These are phyloP conservation scores for Siniperca obscura DNA, from an alignment of 2,797 vertebrate genomes.

Conservation along the genomic window DNA sequence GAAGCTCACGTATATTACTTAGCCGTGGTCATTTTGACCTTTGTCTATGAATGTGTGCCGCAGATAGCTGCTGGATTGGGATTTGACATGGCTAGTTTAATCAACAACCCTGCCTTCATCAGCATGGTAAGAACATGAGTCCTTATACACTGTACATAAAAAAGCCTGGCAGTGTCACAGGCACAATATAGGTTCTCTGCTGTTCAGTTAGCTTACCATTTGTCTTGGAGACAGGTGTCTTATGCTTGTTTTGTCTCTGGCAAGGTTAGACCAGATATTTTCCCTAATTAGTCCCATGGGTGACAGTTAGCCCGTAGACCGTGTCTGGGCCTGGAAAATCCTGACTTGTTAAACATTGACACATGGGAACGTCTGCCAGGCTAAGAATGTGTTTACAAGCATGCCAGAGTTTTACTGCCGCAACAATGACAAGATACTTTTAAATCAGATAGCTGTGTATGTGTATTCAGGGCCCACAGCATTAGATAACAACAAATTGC, in stretches of 20 bases:
- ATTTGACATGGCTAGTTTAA: constrained; percentile 98
- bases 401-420: constrained; percentile 39
- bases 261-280: constrained; percentile 7
- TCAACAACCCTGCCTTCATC: constrained; percentile 99
- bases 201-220: constrained; percentile 5
- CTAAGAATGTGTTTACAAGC: constrained; percentile 35
- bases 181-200: background rate
- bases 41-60: constrained; percentile 49
- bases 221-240: constrained; percentile 15
- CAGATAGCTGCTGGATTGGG: constrained; percentile 94
- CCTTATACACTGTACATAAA: background rate
- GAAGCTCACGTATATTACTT: background rate
- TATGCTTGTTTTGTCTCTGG: constrained; percentile 32
- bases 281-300: constrained; percentile 51
- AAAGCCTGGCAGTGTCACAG: background rate
- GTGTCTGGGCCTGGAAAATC: background rate
- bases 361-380: constrained; percentile 31
- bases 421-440: constrained; percentile 23
- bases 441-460: constrained; percentile 25
- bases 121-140: constrained; percentile 91
- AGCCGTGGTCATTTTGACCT: background rate
- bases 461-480: background rate
- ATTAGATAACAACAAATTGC: background rate
- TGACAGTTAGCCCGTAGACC: constrained; percentile 30
- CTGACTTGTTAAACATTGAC: constrained; percentile 44